Percentiles rank a stretch among this genome's conserved stretches.
Evolutionary conservation across 2,113 vertebrate genomes (phyloP).

Genomic region (Hemiprocne comata): DNA sequence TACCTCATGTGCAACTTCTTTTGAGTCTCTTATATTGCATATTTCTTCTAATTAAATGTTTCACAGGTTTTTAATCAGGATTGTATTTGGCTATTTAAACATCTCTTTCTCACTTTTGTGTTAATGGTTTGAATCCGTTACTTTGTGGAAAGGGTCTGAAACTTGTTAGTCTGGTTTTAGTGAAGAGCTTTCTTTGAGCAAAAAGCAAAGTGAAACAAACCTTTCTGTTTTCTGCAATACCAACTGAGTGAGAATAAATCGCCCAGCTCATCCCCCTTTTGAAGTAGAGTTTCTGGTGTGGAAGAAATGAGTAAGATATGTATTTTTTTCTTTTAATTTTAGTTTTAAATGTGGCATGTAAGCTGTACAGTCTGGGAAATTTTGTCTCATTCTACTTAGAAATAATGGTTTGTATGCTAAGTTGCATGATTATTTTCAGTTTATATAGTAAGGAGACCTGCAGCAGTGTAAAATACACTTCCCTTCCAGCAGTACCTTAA

Average conservation of each 20-base stretch:
- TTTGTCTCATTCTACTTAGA: background rate
- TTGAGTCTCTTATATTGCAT: background rate
- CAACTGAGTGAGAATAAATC: background rate
- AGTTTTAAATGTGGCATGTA: background rate
- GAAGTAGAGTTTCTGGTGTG: slow-evolving; percentile 6
- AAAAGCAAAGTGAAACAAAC: background rate
- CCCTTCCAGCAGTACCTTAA: background rate
- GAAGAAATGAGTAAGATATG: slow-evolving; percentile 28
- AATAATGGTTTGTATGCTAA: background rate
- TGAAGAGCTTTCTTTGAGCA: background rate
- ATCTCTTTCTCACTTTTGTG: background rate
- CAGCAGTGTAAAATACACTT: background rate
- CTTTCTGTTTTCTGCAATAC: background rate
- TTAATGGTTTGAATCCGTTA: background rate
- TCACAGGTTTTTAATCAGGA: background rate
- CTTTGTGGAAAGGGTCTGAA: background rate
- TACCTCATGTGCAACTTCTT: background rate
- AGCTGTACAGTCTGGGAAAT: background rate
- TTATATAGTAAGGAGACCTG: background rate
- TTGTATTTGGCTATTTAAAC: background rate
- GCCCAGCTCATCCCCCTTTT: background rate
- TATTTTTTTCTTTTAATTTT: background rate
- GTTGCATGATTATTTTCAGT: background rate
- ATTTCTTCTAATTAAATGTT: background rate
- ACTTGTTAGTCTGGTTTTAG: background rate